Evolutionary conservation across 2,113 vertebrate species (phyloP).

Genomic region (Ceuthmochares aereus): DNA sequence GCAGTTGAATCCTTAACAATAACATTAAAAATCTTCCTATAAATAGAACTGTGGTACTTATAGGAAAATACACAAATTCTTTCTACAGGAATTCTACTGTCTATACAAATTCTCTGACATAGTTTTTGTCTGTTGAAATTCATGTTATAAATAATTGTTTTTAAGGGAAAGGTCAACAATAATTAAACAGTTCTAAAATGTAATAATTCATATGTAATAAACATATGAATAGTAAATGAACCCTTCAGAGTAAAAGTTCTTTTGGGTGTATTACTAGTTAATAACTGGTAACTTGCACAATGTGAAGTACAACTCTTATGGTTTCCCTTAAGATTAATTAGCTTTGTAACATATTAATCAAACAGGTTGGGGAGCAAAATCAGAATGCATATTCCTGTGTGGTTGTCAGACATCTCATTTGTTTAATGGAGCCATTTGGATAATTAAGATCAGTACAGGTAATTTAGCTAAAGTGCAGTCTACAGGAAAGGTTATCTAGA

Average conservation of each 20-base stretch:
- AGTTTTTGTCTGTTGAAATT: background rate
- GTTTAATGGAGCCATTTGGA: conserved; percentile 49
- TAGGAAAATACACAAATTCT: too few species aligned
- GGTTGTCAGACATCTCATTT: conserved; percentile 36
- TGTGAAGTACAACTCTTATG: background rate
- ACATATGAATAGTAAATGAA: background rate
- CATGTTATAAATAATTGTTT: background rate
- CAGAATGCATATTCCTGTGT: background rate
- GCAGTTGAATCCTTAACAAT: background rate
- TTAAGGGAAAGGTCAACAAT: background rate
- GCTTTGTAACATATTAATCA: conserved; percentile 42
- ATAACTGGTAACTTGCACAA: background rate
- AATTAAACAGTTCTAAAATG: background rate
- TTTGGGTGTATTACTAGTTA: background rate
- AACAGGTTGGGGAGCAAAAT: background rate
- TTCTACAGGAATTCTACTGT: background rate
- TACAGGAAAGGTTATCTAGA: conserved; percentile 10
- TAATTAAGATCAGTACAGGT: conserved; percentile 49
- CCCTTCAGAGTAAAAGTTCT: background rate
- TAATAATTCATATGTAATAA: too few species aligned
- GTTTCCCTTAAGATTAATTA: conserved; percentile 34
- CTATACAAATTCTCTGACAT: background rate
- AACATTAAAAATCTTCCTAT: background rate
- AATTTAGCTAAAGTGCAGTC: conserved; percentile 38
- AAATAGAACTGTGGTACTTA: background rate